Percentiles rank a stretch among this genome's conserved stretches.
These are phyloP conservation scores for Dreissena rostriformis DNA, from an alignment of 1,140 invertebrate species.

Conservation along the genomic window DNA sequence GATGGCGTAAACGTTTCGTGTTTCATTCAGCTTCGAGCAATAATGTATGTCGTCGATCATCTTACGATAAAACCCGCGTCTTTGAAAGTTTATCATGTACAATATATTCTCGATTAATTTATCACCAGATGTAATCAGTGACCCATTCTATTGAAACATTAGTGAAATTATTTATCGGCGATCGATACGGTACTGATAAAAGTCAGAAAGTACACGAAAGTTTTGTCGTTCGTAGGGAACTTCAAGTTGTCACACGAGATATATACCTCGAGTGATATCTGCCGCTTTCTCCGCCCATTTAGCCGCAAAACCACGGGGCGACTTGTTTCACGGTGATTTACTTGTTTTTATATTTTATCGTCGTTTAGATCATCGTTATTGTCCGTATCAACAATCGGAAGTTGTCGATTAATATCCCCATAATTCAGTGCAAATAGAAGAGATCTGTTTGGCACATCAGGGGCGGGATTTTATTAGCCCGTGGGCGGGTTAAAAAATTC, in stretches of 20 bases:
- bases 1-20: too few relatives aligned
- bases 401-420: not conserved
- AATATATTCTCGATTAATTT: not conserved
- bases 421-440: not conserved
- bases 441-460: not conserved
- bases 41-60: too few relatives aligned
- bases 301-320: not conserved
- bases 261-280: not conserved
- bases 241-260: not conserved
- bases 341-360: not conserved
- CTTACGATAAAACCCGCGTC: too few relatives aligned
- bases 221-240: not conserved
- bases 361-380: not conserved
- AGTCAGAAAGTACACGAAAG: not conserved
- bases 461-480: slow-evolving; percentile 21
- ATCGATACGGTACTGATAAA: not conserved
- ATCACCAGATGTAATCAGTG: not conserved
- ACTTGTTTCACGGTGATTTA: not conserved
- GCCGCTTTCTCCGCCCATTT: not conserved
- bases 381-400: not conserved
- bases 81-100: too few relatives aligned
- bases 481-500: slow-evolving; percentile 28
- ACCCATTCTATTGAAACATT: not conserved
- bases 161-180: not conserved
- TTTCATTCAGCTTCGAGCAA: too few relatives aligned